Percentiles rank a stretch among this genome's conserved stretches.
Conservation (phyloP, 2,888 invertebrate species). For the Sarcophaga subvicina region DNA sequence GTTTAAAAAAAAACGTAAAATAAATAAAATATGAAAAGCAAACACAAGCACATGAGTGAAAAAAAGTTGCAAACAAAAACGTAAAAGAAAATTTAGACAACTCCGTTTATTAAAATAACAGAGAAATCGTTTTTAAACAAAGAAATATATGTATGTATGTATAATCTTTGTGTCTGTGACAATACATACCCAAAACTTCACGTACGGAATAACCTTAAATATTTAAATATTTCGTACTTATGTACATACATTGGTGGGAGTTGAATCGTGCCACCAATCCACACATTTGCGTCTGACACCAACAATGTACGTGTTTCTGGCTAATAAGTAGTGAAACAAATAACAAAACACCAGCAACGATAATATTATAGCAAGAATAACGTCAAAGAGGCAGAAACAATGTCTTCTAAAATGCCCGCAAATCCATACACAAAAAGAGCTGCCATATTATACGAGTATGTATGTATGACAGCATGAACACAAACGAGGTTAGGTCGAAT, state of each 20-base stretch:
- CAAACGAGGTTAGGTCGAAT: no score
- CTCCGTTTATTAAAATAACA: slow-evolving; percentile 29
- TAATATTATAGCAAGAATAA: neutral
- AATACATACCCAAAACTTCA: neutral
- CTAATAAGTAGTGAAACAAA: slow-evolving; percentile 18
- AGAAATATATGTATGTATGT: no score
- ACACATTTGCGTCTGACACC: slow-evolving; percentile 43
- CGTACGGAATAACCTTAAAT: neutral
- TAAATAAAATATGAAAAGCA: neutral
- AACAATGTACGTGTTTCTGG: slow-evolving; percentile 40
- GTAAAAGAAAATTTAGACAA: slow-evolving; percentile 15
- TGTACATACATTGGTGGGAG: no score
- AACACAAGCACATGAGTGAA: neutral
- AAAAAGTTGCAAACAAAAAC: neutral
- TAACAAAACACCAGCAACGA: neutral
- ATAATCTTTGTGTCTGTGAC: no score
- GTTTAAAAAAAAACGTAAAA: no score
- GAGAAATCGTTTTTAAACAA: neutral
- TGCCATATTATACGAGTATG: neutral
- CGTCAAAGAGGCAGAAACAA: neutral
- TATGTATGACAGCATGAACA: neutral
- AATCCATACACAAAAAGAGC: neutral
- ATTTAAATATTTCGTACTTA: no score
- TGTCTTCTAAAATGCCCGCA: neutral
- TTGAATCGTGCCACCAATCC: neutral